Base-by-base conservation (phyloP, 2,797 vertebrate genomes). In the Myotis myotis region DNA sequence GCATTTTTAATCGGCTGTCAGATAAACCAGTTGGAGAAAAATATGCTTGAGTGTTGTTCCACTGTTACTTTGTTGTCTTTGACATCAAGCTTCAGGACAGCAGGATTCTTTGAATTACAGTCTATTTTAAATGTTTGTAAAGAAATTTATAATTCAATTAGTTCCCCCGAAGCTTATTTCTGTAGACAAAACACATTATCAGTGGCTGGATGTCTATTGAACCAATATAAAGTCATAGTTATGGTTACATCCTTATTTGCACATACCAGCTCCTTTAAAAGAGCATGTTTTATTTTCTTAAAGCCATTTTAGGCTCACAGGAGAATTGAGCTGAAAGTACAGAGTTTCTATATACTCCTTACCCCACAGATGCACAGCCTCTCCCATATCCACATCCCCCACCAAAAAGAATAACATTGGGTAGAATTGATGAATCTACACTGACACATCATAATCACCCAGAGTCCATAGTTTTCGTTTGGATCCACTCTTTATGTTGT, bases 141-240 rank as follows among this genome's bases (percentile, higher is more conserved):
- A 82, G n/a, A 93, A 96, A 75, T 49, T 30, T 80, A 60, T 86
- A 17, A 9, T 41, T 92, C 51, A 16, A 60, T n/a, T 90, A 71
- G 94, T 55, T 8, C 44, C 20, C 20, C 57, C 4, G 55, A 89
- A 53, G 41, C 28, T 74, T 96, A 82, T 80, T 10, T 94, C 20
- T 97, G 51, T 38, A 53, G 22, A 30, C 19, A 57, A 83, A 82
- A 81, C 38, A 8, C 20, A 86, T 55, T 30, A 60, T 41, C 23
- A 66, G 5, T 51, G 38, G 6, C 20, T 82, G 3, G 28, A 84
- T 71, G 51, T 1, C 6, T 90, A 1, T 62, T 51, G 25, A 79
- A 3, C 10, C 71, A 87, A 55, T 84, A 72, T 23, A 47, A 87
- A 55, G 1, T 17, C 17, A 55, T 1, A 44, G 28, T 91, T 88